Conservation (phyloP, 2,113 vertebrate genomes). For the Grallaria varia region DNA sequence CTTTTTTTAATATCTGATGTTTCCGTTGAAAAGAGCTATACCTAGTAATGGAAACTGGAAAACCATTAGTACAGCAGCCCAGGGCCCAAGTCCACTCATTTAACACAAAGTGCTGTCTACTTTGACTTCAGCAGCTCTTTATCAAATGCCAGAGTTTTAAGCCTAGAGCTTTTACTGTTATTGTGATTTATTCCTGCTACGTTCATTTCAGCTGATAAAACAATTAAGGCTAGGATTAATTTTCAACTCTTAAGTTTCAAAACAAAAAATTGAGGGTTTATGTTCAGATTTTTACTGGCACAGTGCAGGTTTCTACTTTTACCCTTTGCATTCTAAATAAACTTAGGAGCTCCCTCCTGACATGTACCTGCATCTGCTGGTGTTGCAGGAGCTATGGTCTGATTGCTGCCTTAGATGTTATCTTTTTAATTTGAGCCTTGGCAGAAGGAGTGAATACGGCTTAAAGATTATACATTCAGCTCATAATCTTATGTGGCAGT, state of each 20-base stretch:
- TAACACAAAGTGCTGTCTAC: not conserved
- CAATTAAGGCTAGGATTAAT: not conserved
- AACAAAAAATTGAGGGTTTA: not conserved
- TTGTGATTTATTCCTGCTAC: fast-evolving
- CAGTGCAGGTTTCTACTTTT: not conserved
- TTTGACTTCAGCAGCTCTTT: not conserved
- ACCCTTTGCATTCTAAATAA: not conserved
- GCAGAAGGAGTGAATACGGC: not conserved
- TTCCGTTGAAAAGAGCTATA: not conserved
- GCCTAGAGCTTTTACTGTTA: not conserved
- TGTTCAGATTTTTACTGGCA: not conserved
- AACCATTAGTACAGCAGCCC: not conserved
- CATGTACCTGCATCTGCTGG: not conserved
- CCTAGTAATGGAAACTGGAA: not conserved
- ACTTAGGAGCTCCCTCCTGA: not conserved
- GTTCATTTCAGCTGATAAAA: not conserved
- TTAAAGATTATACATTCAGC: constrained; percentile 8
- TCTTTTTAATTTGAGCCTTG: not conserved
- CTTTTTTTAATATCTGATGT: not conserved
- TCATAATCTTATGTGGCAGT: not conserved
- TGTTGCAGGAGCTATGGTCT: not conserved
- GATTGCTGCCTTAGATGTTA: not conserved
- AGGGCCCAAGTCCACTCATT: not conserved
- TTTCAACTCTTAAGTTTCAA: not conserved
- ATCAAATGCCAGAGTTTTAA: not conserved